Percentiles rank a stretch among this genome's conserved stretches.
Conservation (phyloP, 2,888 invertebrate genomes). For the Cosmia pyralina region DNA sequence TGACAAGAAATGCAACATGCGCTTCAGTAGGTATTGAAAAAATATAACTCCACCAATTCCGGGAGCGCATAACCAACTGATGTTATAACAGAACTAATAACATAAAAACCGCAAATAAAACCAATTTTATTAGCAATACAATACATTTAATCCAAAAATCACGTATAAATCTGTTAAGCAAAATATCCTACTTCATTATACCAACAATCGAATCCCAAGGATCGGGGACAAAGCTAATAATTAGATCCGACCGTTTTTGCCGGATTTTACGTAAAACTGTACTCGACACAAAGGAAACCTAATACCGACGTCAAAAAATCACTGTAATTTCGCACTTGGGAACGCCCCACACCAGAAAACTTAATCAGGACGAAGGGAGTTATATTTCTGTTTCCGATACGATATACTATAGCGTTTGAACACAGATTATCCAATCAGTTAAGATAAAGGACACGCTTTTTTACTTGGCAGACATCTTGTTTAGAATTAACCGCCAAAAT, state of each 20-base stretch:
- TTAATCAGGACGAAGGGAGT: conserved; percentile 86
- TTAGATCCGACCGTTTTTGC: conserved; percentile 84
- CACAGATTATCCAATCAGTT: conserved; percentile 90
- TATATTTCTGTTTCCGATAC: conserved; percentile 90
- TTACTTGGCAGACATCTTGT: conserved; percentile 70
- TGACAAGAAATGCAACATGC: background rate
- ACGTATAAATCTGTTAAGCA: conserved; percentile 76
- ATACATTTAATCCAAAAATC: conserved; percentile 76
- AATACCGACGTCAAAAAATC: conserved; percentile 86
- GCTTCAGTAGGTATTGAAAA: background rate
- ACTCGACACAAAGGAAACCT: conserved; percentile 80
- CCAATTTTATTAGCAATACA: conserved; percentile 67
- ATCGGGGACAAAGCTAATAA: conserved; percentile 84
- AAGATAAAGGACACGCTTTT: conserved; percentile 90
- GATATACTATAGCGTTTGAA: conserved; percentile 88
- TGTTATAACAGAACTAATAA: background rate
- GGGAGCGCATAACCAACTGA: background rate
- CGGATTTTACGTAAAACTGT: conserved; percentile 85
- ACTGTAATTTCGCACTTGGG: conserved; percentile 85
- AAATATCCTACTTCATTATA: conserved; percentile 73
- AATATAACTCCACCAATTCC: background rate
- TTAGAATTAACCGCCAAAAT: conserved; percentile 74
- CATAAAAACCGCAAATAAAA: conserved; percentile 35
- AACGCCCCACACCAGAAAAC: conserved; percentile 85
- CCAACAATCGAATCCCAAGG: conserved; percentile 70